phyloP scores from a whole-genome alignment of 2,113 vertebrate genomes.

The Melospiza melodia region DNA sequence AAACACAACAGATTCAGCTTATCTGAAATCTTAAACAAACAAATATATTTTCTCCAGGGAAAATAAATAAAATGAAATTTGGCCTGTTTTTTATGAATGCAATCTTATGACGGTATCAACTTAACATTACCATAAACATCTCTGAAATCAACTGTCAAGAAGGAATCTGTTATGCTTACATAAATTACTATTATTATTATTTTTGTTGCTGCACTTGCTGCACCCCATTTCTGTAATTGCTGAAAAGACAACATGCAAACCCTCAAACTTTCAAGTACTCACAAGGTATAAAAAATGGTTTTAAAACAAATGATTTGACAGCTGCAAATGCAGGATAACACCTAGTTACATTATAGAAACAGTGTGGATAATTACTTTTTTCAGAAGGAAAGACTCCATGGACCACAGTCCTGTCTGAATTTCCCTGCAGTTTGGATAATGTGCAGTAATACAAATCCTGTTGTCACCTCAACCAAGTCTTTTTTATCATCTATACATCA shows the following conservation, averaged over 20 bases:
- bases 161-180: conserved; percentile 20
- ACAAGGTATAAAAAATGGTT: conserved; percentile 69
- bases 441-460: conserved; percentile 61
- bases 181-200: conserved; percentile 33
- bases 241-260: conserved; percentile 59
- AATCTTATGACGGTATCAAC: conserved; percentile 43
- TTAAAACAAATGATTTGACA: conserved; percentile 79
- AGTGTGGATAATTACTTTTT: conserved; percentile 81
- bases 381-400: conserved; percentile 64
- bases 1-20: conserved; percentile 32
- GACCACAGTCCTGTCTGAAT: conserved; percentile 71
- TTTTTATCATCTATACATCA: conserved; percentile 78
- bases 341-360: conserved; percentile 79
- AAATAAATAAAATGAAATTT: conserved; percentile 27
- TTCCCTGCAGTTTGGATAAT: conserved; percentile 70
- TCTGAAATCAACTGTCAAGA: conserved; percentile 56
- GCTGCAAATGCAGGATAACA: conserved; percentile 80
- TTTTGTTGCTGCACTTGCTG: conserved; percentile 27
- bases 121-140: conserved; percentile 50
- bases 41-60: conserved; percentile 12
- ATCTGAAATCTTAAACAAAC: conserved; percentile 42
- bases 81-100: conserved; percentile 36
- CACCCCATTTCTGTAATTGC: conserved; percentile 50
- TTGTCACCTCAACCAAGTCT: conserved; percentile 72
- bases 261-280: conserved; percentile 70